These are phyloP conservation scores for Lynx canadensis DNA, from an alignment of 2,113 vertebrate genomes.

Conservation along the genomic window DNA sequence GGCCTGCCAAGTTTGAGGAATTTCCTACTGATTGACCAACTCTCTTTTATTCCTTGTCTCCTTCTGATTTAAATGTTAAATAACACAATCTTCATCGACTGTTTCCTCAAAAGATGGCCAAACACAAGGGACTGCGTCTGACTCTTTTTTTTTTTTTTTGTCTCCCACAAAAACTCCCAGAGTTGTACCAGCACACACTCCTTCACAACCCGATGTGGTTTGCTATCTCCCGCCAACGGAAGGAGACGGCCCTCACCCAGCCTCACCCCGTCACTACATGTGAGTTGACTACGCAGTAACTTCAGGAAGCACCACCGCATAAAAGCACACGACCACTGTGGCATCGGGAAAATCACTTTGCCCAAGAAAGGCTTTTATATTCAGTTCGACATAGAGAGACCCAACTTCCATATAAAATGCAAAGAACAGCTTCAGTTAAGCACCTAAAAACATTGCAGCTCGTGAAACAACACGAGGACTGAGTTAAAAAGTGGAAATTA, in stretches of 20 bases:
- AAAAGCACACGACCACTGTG: background rate
- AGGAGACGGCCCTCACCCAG: background rate
- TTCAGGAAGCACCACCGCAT: background rate
- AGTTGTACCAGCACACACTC: background rate
- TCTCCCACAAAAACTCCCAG: background rate
- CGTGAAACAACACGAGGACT: background rate
- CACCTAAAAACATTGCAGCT: background rate
- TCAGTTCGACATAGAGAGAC: background rate
- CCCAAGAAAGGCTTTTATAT: background rate
- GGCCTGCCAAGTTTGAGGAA: background rate
- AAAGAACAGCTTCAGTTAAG: background rate
- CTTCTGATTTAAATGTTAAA: slow-evolving; percentile 1
- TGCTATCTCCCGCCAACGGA: background rate
- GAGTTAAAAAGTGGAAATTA: background rate
- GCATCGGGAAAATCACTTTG: background rate
- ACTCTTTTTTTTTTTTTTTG: background rate
- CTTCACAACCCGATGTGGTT: background rate
- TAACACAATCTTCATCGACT: background rate
- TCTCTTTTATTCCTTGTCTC: background rate
- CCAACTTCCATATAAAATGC: background rate
- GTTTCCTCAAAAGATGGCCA: background rate
- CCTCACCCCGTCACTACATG: background rate
- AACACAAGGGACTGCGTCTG: background rate
- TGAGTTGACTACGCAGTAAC: background rate
- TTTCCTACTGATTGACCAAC: background rate